phyloP scores from a whole-genome alignment of 2,113 vertebrate species.

The Mystacornis crossleyi region DNA sequence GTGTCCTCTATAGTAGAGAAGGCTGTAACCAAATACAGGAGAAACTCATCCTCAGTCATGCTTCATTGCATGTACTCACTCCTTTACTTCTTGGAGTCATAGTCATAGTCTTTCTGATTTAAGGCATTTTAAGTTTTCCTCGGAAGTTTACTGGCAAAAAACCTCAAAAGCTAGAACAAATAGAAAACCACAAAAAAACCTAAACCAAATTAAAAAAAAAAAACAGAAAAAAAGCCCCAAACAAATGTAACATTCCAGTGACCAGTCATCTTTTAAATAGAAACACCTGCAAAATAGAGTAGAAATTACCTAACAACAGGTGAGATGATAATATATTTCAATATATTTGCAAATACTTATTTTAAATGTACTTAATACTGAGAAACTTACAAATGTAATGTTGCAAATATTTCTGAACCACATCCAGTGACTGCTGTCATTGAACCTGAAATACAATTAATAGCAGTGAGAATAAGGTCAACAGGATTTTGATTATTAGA shows the following conservation, averaged over 20 bases:
- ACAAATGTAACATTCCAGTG: background rate
- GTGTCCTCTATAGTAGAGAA: background rate
- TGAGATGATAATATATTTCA: background rate
- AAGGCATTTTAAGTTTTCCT: background rate
- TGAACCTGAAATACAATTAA: background rate
- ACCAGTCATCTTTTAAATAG: background rate
- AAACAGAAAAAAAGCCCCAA: fast-evolving
- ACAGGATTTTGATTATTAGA: background rate
- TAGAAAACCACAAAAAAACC: background rate
- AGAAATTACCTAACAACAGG: background rate
- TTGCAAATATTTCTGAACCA: background rate
- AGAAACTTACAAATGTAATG: background rate
- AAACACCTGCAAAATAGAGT: background rate
- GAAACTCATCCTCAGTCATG: background rate
- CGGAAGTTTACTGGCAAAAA: background rate
- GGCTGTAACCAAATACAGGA: background rate
- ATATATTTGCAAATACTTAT: background rate
- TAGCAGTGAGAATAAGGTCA: background rate
- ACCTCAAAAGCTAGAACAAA: background rate
- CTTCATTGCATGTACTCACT: background rate
- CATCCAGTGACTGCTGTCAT: no score
- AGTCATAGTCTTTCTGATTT: background rate
- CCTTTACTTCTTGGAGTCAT: background rate
- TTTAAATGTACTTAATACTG: background rate
- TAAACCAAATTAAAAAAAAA: background rate